These are phyloP conservation scores for Geophilus truncorum DNA, from an alignment of 2,888 invertebrate species.

Conservation along the genomic window DNA sequence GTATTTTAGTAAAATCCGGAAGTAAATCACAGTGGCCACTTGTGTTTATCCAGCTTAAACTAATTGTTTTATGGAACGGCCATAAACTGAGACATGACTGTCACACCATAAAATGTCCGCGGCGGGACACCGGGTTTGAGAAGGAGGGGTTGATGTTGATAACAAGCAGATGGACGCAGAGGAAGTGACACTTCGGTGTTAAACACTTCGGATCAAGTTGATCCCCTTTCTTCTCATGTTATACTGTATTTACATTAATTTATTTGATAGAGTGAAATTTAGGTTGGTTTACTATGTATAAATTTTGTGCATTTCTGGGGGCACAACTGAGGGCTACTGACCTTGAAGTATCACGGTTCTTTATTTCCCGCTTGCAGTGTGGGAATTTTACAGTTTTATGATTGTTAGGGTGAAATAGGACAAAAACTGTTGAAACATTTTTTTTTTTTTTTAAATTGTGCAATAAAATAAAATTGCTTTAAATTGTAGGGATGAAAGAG, in stretches of 20 bases:
- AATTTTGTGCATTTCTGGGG: background rate
- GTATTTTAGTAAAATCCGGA: constrained; percentile 32
- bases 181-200: background rate
- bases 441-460: background rate
- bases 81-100: background rate
- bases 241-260: no score
- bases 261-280: no score
- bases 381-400: constrained; percentile 19
- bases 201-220: background rate
- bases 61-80: constrained; percentile 19
- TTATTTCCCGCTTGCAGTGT: background rate
- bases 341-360: background rate
- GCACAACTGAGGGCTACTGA: background rate
- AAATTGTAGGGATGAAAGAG: background rate
- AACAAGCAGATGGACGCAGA: background rate
- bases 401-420: background rate
- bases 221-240: background rate
- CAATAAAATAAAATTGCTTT: background rate
- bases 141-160: background rate
- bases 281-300: no score
- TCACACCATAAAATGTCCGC: background rate
- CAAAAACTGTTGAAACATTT: background rate
- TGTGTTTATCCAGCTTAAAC: constrained; percentile 18
- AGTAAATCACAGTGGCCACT: background rate
- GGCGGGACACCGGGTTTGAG: background rate